phyloP scores from a whole-genome alignment of 1,140 invertebrate genomes.

The Gerris buenoi region DNA sequence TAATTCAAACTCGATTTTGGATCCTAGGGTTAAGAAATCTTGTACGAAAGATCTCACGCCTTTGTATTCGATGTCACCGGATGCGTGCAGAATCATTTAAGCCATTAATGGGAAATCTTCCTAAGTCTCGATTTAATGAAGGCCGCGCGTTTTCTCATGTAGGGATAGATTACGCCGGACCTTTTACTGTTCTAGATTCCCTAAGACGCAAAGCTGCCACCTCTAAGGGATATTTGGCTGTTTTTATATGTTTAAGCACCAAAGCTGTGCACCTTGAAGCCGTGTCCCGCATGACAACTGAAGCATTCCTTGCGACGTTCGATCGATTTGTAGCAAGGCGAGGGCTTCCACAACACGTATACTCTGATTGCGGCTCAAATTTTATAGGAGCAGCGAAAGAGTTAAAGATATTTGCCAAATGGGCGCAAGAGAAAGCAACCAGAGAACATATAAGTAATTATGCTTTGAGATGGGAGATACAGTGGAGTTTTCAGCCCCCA shows the following conservation, averaged over 20 bases:
- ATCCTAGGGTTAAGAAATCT: background rate
- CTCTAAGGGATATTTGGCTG: slow-evolving; percentile 20
- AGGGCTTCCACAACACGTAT: slow-evolving; percentile 22
- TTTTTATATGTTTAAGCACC: slow-evolving; percentile 23
- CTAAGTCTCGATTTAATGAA: slow-evolving; percentile 2
- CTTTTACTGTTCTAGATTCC: slow-evolving; percentile 21
- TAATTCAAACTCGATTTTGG: background rate
- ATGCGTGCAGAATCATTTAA: background rate
- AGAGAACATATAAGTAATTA: background rate
- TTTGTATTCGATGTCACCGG: background rate
- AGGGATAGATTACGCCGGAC: slow-evolving; percentile 29
- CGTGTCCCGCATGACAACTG: slow-evolving; percentile 20
- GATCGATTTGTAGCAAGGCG: slow-evolving; percentile 26
- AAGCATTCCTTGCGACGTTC: slow-evolving; percentile 25
- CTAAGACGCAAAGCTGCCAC: slow-evolving; percentile 8
- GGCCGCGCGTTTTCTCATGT: slow-evolving; percentile 22
- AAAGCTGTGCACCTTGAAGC: slow-evolving; percentile 27
- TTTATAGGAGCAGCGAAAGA: slow-evolving; percentile 28
- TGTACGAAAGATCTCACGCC: background rate
- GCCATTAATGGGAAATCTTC: slow-evolving; percentile 7
- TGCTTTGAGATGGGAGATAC: background rate
- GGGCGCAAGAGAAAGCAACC: slow-evolving; percentile 3
- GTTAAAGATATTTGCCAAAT: slow-evolving; percentile 17
- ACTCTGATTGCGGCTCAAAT: slow-evolving; percentile 29
- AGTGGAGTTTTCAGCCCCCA: slow-evolving; percentile 12